Evolutionary conservation across 1,140 invertebrate species (phyloP).

Genomic region (Eurosta solidaginis): DNA sequence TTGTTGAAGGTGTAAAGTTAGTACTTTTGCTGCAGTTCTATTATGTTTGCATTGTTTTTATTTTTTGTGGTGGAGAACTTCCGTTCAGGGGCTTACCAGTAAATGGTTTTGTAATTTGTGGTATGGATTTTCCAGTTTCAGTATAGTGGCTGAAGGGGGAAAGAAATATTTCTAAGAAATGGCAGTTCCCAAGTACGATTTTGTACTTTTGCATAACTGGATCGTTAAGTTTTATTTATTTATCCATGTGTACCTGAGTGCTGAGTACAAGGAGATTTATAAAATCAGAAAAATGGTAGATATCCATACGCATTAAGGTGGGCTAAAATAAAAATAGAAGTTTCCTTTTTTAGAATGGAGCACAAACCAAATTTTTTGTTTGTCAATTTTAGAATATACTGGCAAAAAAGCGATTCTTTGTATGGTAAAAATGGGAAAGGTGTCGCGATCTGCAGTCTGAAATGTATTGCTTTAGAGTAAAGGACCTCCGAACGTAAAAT

Average conservation of each 20-base stretch:
- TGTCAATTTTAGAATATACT: no score
- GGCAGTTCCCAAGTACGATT: background rate
- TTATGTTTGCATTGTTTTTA: background rate
- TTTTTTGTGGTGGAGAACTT: constrained; percentile 19
- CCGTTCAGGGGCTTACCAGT: background rate
- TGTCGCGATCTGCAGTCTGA: no score
- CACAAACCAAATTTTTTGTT: no score
- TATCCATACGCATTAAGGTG: no score
- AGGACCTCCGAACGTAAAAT: no score
- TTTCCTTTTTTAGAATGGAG: no score
- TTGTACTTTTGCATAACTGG: constrained; percentile 6
- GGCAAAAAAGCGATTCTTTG: no score
- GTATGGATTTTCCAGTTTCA: background rate
- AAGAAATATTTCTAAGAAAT: background rate
- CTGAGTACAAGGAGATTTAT: no score
- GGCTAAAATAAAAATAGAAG: no score
- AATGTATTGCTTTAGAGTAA: no score
- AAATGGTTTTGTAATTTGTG: constrained; percentile 17
- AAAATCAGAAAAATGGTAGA: no score
- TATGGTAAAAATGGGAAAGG: no score
- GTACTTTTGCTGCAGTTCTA: background rate
- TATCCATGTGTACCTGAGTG: background rate
- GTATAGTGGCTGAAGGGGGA: background rate
- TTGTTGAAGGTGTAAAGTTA: constrained; percentile 20
- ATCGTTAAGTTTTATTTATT: background rate